Base-by-base conservation (phyloP, 1,140 invertebrate genomes). In the Ostrea edulis region DNA sequence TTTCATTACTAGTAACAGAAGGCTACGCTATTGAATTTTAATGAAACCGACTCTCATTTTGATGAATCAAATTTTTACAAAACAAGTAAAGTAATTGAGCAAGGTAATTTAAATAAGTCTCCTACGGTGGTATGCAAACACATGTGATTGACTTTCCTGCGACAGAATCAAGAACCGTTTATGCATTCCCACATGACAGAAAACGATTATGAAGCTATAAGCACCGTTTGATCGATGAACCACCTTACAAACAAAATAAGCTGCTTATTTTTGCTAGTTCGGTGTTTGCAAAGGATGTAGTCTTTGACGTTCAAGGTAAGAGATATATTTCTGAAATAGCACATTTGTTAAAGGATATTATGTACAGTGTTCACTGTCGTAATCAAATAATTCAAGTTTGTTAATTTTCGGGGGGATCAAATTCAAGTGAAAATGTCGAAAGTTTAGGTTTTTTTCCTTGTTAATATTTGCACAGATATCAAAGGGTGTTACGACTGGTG, bases 191-290 rank as follows among this genome's bases (percentile, higher is more conserved):
- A 77, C 68, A 77, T 77, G 68, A 77, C 29, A 29, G 68, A 22
- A 77, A 77, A 77, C 68, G 29, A 77, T 29, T 77, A 77, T 77
- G 14, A 29, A 35, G 29, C 68, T 12, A 77, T 29, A 77, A 77
- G 65, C 68, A 77, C 29, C 12, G 68, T 77, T 29, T 29, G 29
- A 77, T 77, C 68, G 68, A 77, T 77, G 25, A 77, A 71, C 35
- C 14, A 77, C 68, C 68, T 77, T 29, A 35, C 68, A 77, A 77
- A 77, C 68, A 29, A 77, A 77, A 77, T 35, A 77, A 77, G 68
- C 68, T 77, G 25, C 22, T 77, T 77, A 77, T 77, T 77, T 77
- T 25, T 77, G 68, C 68, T 77, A 14, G 58, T 62, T 62, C n/a
- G 7, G n/a, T 62, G 68, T 29, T 77, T 35, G 11, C 25, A 25